phyloP scores from a whole-genome alignment of 2,888 invertebrate species.

The Lordiphosa fenestrarum region DNA sequence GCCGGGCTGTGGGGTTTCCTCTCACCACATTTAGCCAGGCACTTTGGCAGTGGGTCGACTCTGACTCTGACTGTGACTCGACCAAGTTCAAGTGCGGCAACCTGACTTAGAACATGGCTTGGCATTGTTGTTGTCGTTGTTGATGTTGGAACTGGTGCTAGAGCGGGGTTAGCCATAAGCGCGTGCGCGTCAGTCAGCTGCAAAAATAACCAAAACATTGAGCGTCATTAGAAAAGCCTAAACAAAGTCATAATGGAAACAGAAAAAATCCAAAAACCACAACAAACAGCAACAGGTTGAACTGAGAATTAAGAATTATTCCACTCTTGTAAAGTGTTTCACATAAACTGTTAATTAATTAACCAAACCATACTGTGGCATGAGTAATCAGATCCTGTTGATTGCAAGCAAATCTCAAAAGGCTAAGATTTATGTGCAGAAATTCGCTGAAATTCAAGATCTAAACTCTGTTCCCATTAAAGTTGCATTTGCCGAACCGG shows the following conservation, averaged over 20 bases:
- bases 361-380: no score
- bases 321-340: no score
- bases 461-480: no score
- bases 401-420: no score
- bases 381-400: no score
- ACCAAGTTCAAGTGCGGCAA: constrained; percentile 70
- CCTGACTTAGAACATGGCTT: constrained; percentile 35
- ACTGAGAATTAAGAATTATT: neutral
- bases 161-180: constrained; percentile 61
- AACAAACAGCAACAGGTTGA: neutral
- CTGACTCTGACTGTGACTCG: constrained; percentile 48
- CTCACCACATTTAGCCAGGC: constrained; percentile 48
- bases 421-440: no score
- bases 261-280: constrained; percentile 14
- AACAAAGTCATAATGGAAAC: constrained; percentile 42
- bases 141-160: neutral
- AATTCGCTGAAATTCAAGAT: no score
- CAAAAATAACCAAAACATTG: constrained; percentile 47
- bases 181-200: constrained; percentile 59
- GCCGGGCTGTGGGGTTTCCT: constrained; percentile 62
- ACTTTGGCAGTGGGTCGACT: constrained; percentile 66
- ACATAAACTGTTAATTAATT: no score
- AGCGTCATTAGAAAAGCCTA: constrained; percentile 66
- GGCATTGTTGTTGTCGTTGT: constrained; percentile 26
- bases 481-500: no score